Percentiles rank a stretch among this genome's conserved stretches.
Conservation (phyloP, 2,113 vertebrate genomes). For the Capreolus pygargus region DNA sequence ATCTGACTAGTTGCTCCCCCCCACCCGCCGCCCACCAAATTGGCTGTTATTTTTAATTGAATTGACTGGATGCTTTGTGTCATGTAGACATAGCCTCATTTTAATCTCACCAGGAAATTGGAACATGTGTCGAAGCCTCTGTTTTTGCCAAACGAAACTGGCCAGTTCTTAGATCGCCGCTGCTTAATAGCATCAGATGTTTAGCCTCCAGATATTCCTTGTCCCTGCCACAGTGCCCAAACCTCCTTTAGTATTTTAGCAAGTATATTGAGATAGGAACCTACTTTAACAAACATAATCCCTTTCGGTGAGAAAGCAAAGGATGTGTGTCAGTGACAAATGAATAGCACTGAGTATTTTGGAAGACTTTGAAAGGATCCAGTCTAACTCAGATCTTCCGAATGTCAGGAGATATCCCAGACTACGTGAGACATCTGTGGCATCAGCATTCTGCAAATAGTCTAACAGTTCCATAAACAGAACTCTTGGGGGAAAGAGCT, state of each 20-base stretch:
- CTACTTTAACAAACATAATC: neutral
- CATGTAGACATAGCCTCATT: conserved; percentile 54
- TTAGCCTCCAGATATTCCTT: conserved; percentile 53
- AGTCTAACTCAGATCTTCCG: neutral
- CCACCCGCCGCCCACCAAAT: neutral
- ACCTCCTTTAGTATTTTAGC: neutral
- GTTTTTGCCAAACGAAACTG: conserved; percentile 56
- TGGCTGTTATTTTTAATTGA: conserved; percentile 62
- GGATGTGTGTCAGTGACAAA: neutral
- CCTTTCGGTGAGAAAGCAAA: neutral
- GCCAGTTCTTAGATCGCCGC: conserved; percentile 18
- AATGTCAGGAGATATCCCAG: neutral
- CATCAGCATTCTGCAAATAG: neutral
- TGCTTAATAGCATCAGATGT: conserved; percentile 51
- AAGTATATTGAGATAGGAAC: neutral
- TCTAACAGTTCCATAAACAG: neutral
- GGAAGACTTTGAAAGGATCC: neutral
- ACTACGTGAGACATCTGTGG: neutral
- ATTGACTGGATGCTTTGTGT: conserved; percentile 53
- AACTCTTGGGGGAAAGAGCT: neutral
- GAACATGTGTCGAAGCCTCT: conserved; percentile 52
- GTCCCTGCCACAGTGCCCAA: neutral
- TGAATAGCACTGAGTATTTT: neutral
- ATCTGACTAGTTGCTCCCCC: neutral
- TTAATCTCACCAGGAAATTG: conserved; percentile 66